phyloP scores from a whole-genome alignment of 2,888 invertebrate species.

The Clostera curtula region DNA sequence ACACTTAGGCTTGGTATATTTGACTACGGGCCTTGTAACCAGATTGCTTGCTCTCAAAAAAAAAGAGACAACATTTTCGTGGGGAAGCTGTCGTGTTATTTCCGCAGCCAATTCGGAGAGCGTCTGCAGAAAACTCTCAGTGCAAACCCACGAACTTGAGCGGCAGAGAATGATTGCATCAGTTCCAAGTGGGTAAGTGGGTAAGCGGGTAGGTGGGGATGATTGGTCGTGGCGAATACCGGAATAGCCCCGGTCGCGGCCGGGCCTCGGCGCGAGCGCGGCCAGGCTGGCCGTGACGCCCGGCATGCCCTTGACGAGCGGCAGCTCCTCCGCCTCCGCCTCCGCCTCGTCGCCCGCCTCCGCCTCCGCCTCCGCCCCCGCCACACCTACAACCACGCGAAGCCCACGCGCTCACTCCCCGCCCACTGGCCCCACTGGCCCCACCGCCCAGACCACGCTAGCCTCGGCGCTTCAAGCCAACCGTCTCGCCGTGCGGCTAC shows the following conservation, averaged over 20 bases:
- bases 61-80: too few species aligned
- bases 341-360: constrained; percentile 26
- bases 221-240: constrained; percentile 5
- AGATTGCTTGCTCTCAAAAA: too few species aligned
- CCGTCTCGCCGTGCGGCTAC: too few species aligned
- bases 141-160: too few species aligned
- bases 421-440: not conserved
- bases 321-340: constrained; percentile 47
- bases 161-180: too few species aligned
- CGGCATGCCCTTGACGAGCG: constrained; percentile 68
- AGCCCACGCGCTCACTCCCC: too few species aligned
- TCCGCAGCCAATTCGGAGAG: too few species aligned
- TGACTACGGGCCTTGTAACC: too few species aligned
- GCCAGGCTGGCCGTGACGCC: constrained; percentile 68
- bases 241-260: constrained; percentile 81
- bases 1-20: too few species aligned
- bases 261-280: constrained; percentile 81
- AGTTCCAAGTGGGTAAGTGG: not conserved
- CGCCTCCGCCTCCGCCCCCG: constrained; percentile 9
- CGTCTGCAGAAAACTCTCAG: too few species aligned
- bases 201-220: constrained; percentile 5
- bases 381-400: constrained; percentile 1
- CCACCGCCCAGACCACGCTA: not conserved
- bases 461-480: too few species aligned
- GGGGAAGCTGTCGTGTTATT: too few species aligned